Percentiles rank a stretch among this genome's conserved stretches.
These are phyloP conservation scores for Drosophila aldrichi DNA, from an alignment of 2,888 invertebrate species.

Conservation along the genomic window DNA sequence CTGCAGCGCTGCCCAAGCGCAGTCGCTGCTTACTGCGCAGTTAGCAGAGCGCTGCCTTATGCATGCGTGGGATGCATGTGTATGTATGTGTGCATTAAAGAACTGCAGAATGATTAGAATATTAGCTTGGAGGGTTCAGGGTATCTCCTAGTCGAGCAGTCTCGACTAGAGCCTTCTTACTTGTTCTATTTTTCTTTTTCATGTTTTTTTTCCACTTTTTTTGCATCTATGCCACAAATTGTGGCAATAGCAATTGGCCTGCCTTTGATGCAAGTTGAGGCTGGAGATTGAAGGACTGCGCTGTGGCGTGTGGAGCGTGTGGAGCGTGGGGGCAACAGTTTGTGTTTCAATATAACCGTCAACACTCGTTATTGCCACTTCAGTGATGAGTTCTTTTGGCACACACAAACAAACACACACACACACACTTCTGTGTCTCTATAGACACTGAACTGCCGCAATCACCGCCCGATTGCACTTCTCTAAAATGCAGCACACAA, in stretches of 20 bases:
- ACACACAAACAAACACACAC: conserved; percentile 13
- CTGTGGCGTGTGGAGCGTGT: not conserved
- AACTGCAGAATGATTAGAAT: too few species aligned
- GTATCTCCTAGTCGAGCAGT: too few species aligned
- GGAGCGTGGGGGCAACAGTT: conserved; percentile 23
- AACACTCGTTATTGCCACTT: conserved; percentile 76
- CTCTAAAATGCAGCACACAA: conserved; percentile 63
- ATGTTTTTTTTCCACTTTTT: not conserved
- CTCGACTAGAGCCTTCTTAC: too few species aligned
- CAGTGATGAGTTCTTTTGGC: conserved; percentile 55
- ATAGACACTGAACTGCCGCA: conserved; percentile 33
- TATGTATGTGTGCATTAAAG: too few species aligned
- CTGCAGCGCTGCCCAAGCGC: too few species aligned
- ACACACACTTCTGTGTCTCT: conserved; percentile 11
- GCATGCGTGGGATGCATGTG: too few species aligned
- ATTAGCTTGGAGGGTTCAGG: too few species aligned
- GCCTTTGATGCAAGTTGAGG: conserved; percentile 44
- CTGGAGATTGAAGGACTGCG: not conserved
- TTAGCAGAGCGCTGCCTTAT: too few species aligned
- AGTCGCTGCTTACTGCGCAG: too few species aligned
- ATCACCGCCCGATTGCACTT: conserved; percentile 45
- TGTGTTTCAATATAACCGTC: conserved; percentile 68
- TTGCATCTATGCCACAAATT: conserved; percentile 38
- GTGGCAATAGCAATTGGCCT: conserved; percentile 45
- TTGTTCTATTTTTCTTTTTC: not conserved